Base-by-base conservation (phyloP, 2,113 vertebrate species). In the Tenrec ecaudatus region DNA sequence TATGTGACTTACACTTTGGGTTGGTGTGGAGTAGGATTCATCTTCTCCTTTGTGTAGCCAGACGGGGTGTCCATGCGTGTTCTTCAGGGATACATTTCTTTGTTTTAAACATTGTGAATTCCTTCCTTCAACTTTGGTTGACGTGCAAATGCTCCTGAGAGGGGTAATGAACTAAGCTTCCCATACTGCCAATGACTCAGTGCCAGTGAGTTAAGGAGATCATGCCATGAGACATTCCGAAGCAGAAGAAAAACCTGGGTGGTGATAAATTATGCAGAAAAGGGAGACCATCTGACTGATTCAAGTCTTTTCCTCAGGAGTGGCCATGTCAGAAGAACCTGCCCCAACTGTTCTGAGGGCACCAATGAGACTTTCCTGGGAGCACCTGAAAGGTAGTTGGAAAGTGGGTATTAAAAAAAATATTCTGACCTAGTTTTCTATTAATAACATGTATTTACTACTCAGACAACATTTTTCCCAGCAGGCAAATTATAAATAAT, bases 361-460 rank as follows among this genome's bases (percentile, higher is more conserved):
- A 86, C 25, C 33, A 36, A n/a, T 14, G 11, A 73, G 23, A 84
- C 77, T 85, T 81, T 88, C 68, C 71, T 64, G 38, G 69, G 60
- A 83, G 22, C 66, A 92, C 47, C 80, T 64, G 77, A 68, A 47
- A 90, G 62, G 64, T 78, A 86, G 60, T 73, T 90, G 60, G 88
- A 76, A 80, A 79, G 60, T 94, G 57, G n/a, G 85, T 33, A 60
- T 36, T 64, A 78, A 31, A 20, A 68, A 66, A 66, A 25, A 25
- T 6, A 25, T 66, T 94, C 66, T 94, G 88, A 93, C 91, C 77
- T 86, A 88, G 71, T 92, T 95, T 95, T 94, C 89, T 96, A 82
- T 88, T 93, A 96, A 95, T 89, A 97, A 97, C 92, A 82, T 93
- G 77, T 96, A 92, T 97, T 97, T 97, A 94, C 97, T 97, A 94